Conservation (phyloP, 2,888 invertebrate genomes). For the Drosophila ezoana region DNA sequence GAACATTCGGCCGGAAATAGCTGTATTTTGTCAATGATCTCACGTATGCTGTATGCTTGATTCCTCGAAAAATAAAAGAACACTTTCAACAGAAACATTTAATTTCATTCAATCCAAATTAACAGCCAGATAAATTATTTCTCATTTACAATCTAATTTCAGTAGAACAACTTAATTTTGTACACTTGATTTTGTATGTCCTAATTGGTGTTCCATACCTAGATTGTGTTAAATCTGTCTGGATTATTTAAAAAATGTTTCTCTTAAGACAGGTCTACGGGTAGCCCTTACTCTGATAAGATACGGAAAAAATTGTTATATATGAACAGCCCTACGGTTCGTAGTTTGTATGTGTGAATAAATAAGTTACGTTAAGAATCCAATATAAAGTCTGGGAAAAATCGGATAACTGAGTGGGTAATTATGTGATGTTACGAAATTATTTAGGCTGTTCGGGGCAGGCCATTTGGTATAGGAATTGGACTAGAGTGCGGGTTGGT, state of each 20-base stretch:
- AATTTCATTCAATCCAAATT: neutral
- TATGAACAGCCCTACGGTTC: neutral
- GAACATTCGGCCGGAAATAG: too few relatives aligned
- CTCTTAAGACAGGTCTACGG: too few relatives aligned
- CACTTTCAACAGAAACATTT: neutral
- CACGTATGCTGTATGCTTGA: too few relatives aligned
- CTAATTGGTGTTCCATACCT: neutral
- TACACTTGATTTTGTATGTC: constrained; percentile 7
- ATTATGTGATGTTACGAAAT: too few relatives aligned
- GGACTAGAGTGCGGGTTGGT: constrained; percentile 87
- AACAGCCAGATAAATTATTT: neutral
- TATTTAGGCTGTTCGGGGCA: constrained; percentile 73
- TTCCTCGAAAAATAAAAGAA: too few relatives aligned
- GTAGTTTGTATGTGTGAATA: neutral
- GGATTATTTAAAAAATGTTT: too few relatives aligned
- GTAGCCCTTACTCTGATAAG: neutral
- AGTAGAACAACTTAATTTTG: constrained; percentile 27
- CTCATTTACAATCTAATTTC: constrained; percentile 5
- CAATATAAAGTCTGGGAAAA: neutral
- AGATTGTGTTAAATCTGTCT: neutral
- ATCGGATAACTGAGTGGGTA: neutral
- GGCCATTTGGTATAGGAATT: constrained; percentile 84
- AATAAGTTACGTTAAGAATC: neutral
- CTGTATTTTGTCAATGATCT: too few relatives aligned
- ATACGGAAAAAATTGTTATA: neutral